Conservation (phyloP, 2,113 vertebrate genomes). For the Cebidichthys violaceus region DNA sequence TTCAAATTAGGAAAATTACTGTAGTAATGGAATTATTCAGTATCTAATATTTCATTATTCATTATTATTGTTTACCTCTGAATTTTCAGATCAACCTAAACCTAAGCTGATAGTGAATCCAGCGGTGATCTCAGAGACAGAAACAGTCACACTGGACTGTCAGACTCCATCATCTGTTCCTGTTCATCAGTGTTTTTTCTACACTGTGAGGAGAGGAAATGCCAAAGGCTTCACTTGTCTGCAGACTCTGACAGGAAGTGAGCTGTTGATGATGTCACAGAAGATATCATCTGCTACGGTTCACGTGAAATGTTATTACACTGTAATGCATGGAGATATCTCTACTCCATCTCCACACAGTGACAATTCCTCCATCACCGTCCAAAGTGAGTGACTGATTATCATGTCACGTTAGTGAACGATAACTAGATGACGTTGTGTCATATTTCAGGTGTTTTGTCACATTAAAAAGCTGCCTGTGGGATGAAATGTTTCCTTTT, state of each 20-base stretch:
- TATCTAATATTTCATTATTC: background rate
- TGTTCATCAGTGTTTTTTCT: constrained; percentile 24
- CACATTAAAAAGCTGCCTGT: background rate
- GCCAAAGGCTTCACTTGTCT: accelerated
- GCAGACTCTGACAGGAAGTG: constrained; percentile 23
- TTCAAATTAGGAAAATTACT: too few relatives aligned
- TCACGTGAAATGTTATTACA: constrained; percentile 18
- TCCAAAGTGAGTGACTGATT: background rate
- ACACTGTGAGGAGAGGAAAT: accelerated
- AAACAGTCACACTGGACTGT: constrained; percentile 40
- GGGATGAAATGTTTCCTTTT: background rate
- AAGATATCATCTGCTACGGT: constrained; percentile 16
- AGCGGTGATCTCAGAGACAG: constrained; percentile 7
- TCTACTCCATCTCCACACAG: constrained; percentile 43
- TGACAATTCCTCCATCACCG: background rate
- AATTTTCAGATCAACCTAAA: background rate
- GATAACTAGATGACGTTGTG: background rate
- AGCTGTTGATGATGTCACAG: constrained; percentile 8
- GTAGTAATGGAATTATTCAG: background rate
- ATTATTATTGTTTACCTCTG: background rate
- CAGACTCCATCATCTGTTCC: background rate
- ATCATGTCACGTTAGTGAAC: background rate
- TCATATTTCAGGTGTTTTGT: background rate
- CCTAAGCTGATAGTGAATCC: constrained; percentile 21
- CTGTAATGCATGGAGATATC: background rate